phyloP scores from a whole-genome alignment of 2,113 vertebrate genomes.

The Chionomys nivalis region DNA sequence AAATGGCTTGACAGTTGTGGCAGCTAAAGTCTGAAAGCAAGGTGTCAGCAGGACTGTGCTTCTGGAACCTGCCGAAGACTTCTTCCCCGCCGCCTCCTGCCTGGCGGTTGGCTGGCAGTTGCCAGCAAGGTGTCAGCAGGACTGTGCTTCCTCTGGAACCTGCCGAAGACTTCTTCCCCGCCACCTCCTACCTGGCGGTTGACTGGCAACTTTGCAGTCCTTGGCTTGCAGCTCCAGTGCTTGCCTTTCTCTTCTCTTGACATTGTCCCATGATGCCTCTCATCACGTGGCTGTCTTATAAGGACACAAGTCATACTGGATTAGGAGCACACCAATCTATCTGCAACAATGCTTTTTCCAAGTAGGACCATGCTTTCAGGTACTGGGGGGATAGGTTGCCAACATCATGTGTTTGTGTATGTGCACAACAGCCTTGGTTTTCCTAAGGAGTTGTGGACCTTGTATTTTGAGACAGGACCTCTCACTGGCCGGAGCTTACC shows the following conservation, averaged over 20 bases:
- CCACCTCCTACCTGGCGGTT: neutral
- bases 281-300: constrained; percentile 27
- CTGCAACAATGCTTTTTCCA: constrained; percentile 36
- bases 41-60: neutral
- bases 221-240: neutral
- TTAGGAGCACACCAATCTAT: neutral
- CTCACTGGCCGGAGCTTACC: neutral
- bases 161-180: neutral
- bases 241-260: constrained; percentile 16
- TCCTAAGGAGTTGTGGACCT: neutral
- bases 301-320: neutral
- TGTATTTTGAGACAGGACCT: neutral
- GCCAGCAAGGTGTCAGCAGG: neutral
- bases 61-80: neutral
- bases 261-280: constrained; percentile 36
- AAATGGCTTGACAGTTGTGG: neutral
- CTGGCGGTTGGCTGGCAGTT: constrained; percentile 11
- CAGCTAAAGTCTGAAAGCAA: neutral
- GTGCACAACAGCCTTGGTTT: neutral
- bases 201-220: neutral
- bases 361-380: constrained; percentile 10
- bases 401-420: neutral
- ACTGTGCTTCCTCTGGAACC: neutral
- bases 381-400: constrained; percentile 17
- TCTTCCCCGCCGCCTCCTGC: neutral